Evolutionary conservation across 2,888 invertebrate species (phyloP).

Genomic region (Norana najaformis): DNA sequence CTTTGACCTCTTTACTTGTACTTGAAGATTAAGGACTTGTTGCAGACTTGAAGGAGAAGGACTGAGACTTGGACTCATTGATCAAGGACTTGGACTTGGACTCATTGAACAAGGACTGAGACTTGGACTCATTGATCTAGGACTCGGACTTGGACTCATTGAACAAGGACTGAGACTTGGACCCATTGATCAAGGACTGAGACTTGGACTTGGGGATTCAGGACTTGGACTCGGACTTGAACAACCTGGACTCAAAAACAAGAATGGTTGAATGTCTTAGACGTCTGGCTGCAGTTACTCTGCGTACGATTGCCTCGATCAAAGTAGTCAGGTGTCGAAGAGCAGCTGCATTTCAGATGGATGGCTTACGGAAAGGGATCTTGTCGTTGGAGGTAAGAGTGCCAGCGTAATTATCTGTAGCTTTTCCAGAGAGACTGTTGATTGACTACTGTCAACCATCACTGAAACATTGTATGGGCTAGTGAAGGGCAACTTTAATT

Average conservation of each 20-base stretch:
- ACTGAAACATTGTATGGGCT: not conserved
- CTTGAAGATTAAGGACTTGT: too few species aligned
- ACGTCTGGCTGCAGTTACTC: not conserved
- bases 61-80: too few species aligned
- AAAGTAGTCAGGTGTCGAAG: constrained; percentile 39
- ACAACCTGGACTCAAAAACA: not conserved
- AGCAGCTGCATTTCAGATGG: constrained; percentile 36
- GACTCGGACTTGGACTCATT: too few species aligned
- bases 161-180: not conserved
- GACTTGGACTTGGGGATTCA: too few species aligned
- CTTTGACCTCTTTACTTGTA: too few species aligned
- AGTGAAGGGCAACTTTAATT: too few species aligned
- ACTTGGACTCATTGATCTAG: too few species aligned
- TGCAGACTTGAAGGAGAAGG: too few species aligned
- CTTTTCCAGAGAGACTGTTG: not conserved
- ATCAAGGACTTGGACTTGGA: too few species aligned
- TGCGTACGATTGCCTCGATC: constrained; percentile 31
- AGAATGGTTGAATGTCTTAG: not conserved
- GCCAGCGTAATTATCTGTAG: not conserved
- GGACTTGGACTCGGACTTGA: too few species aligned
- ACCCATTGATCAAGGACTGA: too few species aligned
- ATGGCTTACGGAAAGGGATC: constrained; percentile 40
- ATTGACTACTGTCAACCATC: not conserved
- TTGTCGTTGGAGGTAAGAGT: constrained; percentile 35
- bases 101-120: too few species aligned